A percentile compares a stretch with the other conserved stretches of the same genome.
Conservation (phyloP, 2,113 vertebrate species). For the Accipiter virgatus region DNA sequence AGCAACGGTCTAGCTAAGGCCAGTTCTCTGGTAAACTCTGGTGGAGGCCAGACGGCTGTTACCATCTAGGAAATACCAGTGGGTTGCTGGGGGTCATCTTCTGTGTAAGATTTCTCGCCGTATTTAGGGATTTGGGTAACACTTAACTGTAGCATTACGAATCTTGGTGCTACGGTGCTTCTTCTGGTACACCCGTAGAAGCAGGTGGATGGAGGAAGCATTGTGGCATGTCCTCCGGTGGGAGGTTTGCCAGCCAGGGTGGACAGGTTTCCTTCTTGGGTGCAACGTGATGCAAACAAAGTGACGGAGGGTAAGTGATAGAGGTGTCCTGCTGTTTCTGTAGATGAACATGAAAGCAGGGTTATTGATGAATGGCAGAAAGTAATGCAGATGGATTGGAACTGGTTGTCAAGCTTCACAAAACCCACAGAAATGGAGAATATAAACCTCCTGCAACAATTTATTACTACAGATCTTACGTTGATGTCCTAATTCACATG, state of each 20-base stretch:
- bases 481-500: background rate
- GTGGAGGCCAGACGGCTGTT: background rate
- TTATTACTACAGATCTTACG: background rate
- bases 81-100: background rate
- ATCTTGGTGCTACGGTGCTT: background rate
- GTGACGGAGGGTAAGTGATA: fast-evolving
- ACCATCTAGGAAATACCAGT: background rate
- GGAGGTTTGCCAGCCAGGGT: background rate
- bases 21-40: background rate
- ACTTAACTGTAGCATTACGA: fast-evolving
- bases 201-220: background rate
- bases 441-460: background rate
- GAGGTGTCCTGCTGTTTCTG: background rate
- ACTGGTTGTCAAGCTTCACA: background rate
- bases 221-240: fast-evolving
- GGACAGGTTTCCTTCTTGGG: background rate
- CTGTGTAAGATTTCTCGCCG: background rate
- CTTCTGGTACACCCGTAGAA: fast-evolving
- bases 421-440: background rate
- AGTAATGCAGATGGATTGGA: background rate
- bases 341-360: background rate
- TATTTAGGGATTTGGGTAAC: background rate
- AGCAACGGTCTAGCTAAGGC: background rate
- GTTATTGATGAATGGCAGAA: background rate
- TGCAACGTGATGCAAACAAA: background rate